Conservation (phyloP, 2,888 invertebrate species). For the Mechanitis messenoides region DNA sequence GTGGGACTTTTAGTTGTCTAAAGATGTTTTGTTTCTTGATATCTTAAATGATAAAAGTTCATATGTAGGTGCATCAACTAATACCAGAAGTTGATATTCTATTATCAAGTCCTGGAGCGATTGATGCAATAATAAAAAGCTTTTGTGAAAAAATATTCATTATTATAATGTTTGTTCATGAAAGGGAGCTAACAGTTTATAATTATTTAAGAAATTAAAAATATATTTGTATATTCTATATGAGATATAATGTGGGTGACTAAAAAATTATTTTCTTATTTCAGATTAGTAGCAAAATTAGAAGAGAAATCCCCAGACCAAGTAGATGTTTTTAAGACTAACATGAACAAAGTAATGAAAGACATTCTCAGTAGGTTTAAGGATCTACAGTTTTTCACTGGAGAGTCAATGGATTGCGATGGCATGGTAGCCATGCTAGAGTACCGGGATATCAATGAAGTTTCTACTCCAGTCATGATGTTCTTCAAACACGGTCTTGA, state of each 20-base stretch:
- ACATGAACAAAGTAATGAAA: constrained; percentile 96
- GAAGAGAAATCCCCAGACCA: constrained; percentile 89
- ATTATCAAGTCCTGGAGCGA: constrained; percentile 55
- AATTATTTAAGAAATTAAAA: neutral
- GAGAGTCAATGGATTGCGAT: constrained; percentile 95
- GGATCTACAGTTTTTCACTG: constrained; percentile 93
- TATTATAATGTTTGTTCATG: constrained; percentile 64
- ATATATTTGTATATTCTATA: too few relatives aligned
- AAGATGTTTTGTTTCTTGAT: too few relatives aligned
- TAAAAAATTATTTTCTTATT: constrained; percentile 35
- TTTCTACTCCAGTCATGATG: constrained; percentile 91
- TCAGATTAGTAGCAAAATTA: constrained; percentile 86
- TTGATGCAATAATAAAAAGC: constrained; percentile 64
- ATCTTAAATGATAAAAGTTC: too few relatives aligned
- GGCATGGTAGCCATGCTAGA: constrained; percentile 96
- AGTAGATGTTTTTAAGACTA: constrained; percentile 91
- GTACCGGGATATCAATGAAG: constrained; percentile 91
- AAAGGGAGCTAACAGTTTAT: constrained; percentile 57
- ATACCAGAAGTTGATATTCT: constrained; percentile 51
- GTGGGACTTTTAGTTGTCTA: neutral
- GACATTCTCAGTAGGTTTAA: constrained; percentile 93
- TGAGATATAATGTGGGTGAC: neutral
- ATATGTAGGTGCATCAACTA: constrained; percentile 53
- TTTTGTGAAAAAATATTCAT: constrained; percentile 68
- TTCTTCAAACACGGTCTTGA: constrained; percentile 97